These are phyloP conservation scores for Mongoloraphidia duomilia DNA, from an alignment of 2,888 invertebrate genomes.

Conservation along the genomic window DNA sequence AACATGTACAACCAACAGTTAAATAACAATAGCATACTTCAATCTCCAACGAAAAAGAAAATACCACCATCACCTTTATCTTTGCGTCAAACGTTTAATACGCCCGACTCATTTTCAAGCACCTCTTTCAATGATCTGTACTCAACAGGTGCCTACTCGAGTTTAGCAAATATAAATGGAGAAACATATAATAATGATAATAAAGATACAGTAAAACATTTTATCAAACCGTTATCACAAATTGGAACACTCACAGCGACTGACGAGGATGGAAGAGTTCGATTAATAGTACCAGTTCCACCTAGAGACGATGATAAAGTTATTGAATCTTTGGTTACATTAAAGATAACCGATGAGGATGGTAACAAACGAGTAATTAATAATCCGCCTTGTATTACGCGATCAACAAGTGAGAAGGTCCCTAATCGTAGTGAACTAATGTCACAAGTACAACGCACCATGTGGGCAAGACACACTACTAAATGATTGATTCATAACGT, in stretches of 20 bases:
- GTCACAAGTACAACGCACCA: conserved; percentile 65
- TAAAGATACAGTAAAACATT: conserved; percentile 25
- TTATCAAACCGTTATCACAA: conserved; percentile 53
- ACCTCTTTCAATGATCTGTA: too few relatives aligned
- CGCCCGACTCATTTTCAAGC: neutral
- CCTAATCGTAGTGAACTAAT: conserved; percentile 75
- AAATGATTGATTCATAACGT: conserved; percentile 37
- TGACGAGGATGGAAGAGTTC: conserved; percentile 42
- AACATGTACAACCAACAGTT: conserved; percentile 8
- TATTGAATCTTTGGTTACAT: conserved; percentile 30
- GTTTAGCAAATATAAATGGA: neutral
- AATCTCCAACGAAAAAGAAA: conserved; percentile 27
- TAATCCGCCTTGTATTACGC: conserved; percentile 49
- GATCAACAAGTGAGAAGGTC: conserved; percentile 75
- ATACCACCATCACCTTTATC: conserved; percentile 22
- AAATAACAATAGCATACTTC: conserved; percentile 16
- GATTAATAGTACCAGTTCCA: conserved; percentile 45
- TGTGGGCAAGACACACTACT: conserved; percentile 79
- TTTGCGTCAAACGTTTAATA: conserved; percentile 23
- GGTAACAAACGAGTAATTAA: conserved; percentile 33
- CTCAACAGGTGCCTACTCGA: too few relatives aligned
- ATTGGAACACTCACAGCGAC: conserved; percentile 45
- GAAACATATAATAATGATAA: neutral
- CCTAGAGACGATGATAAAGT: conserved; percentile 26
- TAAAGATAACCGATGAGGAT: conserved; percentile 40